Base-by-base conservation (phyloP, 2,797 vertebrate species). In the Ctenochaetus hawaiiensis region DNA sequence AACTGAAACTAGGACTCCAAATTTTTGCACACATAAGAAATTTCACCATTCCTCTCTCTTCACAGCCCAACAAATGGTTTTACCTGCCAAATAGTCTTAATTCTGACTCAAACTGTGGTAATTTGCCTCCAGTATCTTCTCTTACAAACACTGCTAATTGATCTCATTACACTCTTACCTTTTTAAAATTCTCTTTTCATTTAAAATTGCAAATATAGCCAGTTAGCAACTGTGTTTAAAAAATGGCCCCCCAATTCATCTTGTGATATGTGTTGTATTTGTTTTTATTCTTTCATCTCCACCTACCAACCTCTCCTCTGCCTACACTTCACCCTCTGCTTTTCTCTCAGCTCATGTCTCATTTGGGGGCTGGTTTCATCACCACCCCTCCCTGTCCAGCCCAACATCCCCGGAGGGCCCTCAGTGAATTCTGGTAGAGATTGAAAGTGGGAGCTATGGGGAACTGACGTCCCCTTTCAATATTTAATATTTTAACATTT, bases 401-500 rank as follows among this genome's bases (percentile, higher is more conserved):
- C 52, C 73, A 66, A 78, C 78, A 77, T 90, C 67, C 82, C 86
- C 82, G 18, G 53, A 68, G 80, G 86, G 70, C 69, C 67, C 66
- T 77, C 48, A 43, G 75, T 73, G 82, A 81, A 81, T 81, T 77
- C 23, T 66, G 75, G 67, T 75, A 69, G 77, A 87, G 84, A 91
- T 86, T 91, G 90, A 93, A 92, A 87, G 80, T 66, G 23, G 60
- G 66, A 69, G 77, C 81, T 89, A 79, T 81, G 75, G 84, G 88
- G 78, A 74, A 82, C 77, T 84, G 83, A 75, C 75, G 52, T 72
- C 80, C 70, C 81, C 57, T 88, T 86, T 90, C 80, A 92, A 90
- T 93, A 87, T 93, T 92, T 89, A 91, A 90, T 88, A 90, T 90
- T 90, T 92, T 88, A 92, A 86, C 88, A 84, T 91, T 93, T 89